Percentiles rank a stretch among this genome's conserved stretches.
Conservation (phyloP, 2,888 invertebrate genomes). For the Malthinus seriepunctatus region DNA sequence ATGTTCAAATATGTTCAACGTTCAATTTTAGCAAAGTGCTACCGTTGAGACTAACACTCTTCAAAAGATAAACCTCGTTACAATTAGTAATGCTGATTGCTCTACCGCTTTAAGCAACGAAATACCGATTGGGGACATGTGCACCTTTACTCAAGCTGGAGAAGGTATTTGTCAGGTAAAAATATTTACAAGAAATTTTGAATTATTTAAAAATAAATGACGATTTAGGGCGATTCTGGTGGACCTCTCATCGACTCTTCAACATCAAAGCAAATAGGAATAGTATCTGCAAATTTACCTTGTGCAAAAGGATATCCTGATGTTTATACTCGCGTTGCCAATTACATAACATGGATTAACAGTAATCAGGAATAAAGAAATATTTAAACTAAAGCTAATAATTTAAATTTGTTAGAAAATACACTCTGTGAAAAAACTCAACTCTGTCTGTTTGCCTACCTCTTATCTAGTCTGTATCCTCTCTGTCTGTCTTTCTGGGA, state of each 20-base stretch:
- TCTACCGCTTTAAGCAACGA: neutral
- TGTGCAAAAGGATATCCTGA: neutral
- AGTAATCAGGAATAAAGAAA: too few species aligned
- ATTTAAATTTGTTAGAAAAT: too few species aligned
- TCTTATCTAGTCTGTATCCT: too few species aligned
- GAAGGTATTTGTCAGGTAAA: neutral
- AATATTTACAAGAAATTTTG: neutral
- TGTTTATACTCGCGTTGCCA: neutral
- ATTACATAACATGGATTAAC: neutral
- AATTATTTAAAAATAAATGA: neutral
- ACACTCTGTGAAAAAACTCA: too few species aligned
- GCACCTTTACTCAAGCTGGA: neutral
- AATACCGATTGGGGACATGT: neutral
- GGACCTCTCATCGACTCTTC: neutral
- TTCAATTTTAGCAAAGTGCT: neutral
- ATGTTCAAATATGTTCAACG: neutral
- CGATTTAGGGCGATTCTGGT: neutral
- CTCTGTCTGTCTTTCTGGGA: too few species aligned
- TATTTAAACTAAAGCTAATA: too few species aligned
- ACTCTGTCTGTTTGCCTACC: too few species aligned
- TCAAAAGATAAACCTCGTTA: neutral
- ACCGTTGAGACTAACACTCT: neutral
- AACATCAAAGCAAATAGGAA: neutral
- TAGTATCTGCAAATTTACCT: neutral
- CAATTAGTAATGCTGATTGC: neutral